Conservation (phyloP, 2,888 invertebrate species). For the Caenorhabditis drosophilae region DNA sequence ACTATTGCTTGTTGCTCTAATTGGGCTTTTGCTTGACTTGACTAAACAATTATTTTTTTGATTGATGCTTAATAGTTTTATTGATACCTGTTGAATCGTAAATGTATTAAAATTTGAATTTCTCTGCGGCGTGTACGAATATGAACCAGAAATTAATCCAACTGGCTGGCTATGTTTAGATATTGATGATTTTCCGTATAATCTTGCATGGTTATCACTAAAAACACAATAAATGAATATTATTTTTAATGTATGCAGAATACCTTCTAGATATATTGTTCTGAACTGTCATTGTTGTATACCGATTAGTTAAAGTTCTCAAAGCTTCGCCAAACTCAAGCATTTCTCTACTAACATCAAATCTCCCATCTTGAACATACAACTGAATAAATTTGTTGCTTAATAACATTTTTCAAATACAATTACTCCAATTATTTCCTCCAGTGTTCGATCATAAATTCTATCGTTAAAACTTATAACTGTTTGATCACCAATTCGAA, state of each 20-base stretch:
- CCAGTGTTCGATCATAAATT: slow-evolving; percentile 35
- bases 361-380: slow-evolving; percentile 16
- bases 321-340: slow-evolving; percentile 34
- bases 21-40: slow-evolving; percentile 13
- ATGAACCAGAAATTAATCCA: neutral
- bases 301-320: slow-evolving; percentile 17
- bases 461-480: slow-evolving; percentile 32
- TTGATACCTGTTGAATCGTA: slow-evolving; percentile 4
- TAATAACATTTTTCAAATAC: too few relatives aligned
- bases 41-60: too few relatives aligned
- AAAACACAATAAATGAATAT: neutral
- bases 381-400: slow-evolving; percentile 11
- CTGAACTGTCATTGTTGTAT: slow-evolving; percentile 4
- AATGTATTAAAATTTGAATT: neutral
- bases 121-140: neutral
- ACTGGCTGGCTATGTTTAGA: slow-evolving; percentile 5
- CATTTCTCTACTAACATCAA: slow-evolving; percentile 19
- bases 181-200: slow-evolving; percentile 13
- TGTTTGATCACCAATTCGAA: slow-evolving; percentile 2
- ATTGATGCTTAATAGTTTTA: too few relatives aligned
- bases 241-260: neutral
- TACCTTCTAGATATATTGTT: slow-evolving; percentile 2
- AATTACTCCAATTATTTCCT: too few relatives aligned
- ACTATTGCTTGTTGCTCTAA: slow-evolving; percentile 4
- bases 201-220: slow-evolving; percentile 9